Evolutionary conservation across 2,797 vertebrate species (phyloP), one percentile per base, ranked within the genome.

Genomic region (Miichthys miiuy): DNA sequence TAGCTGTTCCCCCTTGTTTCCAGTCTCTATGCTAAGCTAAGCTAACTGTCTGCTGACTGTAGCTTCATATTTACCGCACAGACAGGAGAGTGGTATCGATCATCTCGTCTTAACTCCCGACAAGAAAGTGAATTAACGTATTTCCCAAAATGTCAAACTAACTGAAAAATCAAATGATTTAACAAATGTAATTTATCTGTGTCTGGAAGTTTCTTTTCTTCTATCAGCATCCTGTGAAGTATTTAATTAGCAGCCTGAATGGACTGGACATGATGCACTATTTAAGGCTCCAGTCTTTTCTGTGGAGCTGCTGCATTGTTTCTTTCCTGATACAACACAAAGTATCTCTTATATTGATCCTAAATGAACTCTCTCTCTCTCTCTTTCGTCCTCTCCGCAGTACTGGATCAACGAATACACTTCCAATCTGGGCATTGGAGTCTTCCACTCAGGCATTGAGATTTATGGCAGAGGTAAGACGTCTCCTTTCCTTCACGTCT

Each of bases 341-440:
- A 38, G 25, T 69, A 56, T 27, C 60, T 71, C 41, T 65, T 41
- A 48, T 77, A 67, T 76, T 44, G 68, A 81, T 75, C 52, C 47
- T 65, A n/a, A 73, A 67, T 58, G 68, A 14, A 46, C 64, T 2
- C 47, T 10, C 4, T 61, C 18, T 65, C 25, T 57, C 18, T 27
- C 17, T 68, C n/a, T 73, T 4, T 83, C 17, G 42, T 16, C 38
- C 41, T 56, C 30, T 48, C 80, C 87, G 56, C 93, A 98, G 97
- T 98, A 98, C 90, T 98, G 97, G 97, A 98, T 98, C 87, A 98
- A 98, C 51, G 97, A 98, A 92, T 98, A 98, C 93, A 98, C 97
- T 1, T 97, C 97, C 88, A 98, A 96, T 87, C 93, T 98, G 95
- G 97, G 97, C 44, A 98, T 98, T 85, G 97, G 97, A 88, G 97